Conservation (phyloP, 30 jellyfish, hydroid and myxozoan genomes). For the Aurelia sp. region DNA sequence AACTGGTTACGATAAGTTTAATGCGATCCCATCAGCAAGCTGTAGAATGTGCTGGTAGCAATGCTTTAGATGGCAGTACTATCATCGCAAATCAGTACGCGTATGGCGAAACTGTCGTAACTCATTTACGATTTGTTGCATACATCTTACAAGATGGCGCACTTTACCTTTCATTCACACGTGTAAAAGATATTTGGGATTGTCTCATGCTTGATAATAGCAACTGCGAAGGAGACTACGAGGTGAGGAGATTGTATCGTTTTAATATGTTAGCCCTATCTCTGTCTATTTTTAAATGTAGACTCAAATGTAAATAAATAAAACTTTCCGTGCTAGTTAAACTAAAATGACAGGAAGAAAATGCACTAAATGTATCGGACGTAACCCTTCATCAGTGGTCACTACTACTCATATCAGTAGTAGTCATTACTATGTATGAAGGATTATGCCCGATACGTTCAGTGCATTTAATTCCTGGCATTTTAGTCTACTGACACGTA, state of each 20-base stretch:
- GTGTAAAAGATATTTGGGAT: slow-evolving; percentile 96
- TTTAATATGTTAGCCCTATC: too few relatives aligned
- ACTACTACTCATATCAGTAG: too few relatives aligned
- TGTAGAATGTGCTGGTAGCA: slow-evolving; percentile 52
- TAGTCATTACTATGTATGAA: too few relatives aligned
- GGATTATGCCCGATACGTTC: too few relatives aligned
- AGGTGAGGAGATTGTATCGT: slow-evolving; percentile 38
- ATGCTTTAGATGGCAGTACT: slow-evolving; percentile 82
- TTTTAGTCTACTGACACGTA: too few relatives aligned
- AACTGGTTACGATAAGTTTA: slow-evolving; percentile 81
- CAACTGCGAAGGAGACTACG: slow-evolving; percentile 96
- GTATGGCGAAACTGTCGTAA: slow-evolving; percentile 89
- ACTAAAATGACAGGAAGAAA: too few relatives aligned
- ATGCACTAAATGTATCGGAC: too few relatives aligned
- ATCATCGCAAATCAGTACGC: slow-evolving; percentile 72
- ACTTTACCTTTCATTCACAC: slow-evolving; percentile 75
- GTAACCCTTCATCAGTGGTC: too few relatives aligned
- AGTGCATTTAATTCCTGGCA: too few relatives aligned
- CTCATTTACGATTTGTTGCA: slow-evolving; percentile 82
- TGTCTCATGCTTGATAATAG: slow-evolving; percentile 85
- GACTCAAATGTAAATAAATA: too few relatives aligned
- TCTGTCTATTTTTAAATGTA: too few relatives aligned
- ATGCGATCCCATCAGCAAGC: slow-evolving; percentile 76
- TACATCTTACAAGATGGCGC: slow-evolving; percentile 93
- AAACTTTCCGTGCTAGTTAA: too few relatives aligned